Conservation (phyloP, 2,888 invertebrate species). For the Tridacna crocea region DNA sequence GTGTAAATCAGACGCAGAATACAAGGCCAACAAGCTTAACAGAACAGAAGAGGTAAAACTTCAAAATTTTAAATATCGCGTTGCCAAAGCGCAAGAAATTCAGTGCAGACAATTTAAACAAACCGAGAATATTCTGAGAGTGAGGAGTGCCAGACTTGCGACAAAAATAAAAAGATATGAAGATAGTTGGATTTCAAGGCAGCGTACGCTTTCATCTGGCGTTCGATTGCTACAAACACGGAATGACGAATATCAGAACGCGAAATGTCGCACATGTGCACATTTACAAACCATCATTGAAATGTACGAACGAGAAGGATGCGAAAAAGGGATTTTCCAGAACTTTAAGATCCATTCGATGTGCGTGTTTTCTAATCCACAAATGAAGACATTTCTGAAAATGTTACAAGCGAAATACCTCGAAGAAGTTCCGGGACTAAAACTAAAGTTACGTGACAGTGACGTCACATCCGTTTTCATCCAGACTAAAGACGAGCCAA, state of each 20-base stretch:
- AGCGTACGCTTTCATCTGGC: not conserved
- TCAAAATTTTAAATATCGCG: slow-evolving; percentile 34
- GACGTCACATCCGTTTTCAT: slow-evolving; percentile 1
- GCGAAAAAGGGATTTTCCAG: not conserved
- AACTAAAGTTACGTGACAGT: slow-evolving; percentile 29
- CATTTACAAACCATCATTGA: slow-evolving; percentile 45
- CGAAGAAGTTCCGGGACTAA: slow-evolving; percentile 37
- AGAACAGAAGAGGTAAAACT: slow-evolving; percentile 55
- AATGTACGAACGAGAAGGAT: slow-evolving; percentile 37
- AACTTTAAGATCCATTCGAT: slow-evolving; percentile 35
- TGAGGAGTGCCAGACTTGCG: slow-evolving; percentile 47
- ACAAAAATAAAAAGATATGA: slow-evolving; percentile 30
- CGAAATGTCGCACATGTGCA: slow-evolving; percentile 41
- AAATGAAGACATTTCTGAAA: slow-evolving; percentile 45
- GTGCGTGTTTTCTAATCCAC: slow-evolving; percentile 56
- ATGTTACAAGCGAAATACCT: slow-evolving; percentile 51
- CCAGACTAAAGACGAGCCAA: slow-evolving; percentile 1
- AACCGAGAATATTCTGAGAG: slow-evolving; percentile 39
- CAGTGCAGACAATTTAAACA: slow-evolving; percentile 36
- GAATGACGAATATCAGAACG: not conserved
- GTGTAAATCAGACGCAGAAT: slow-evolving; percentile 54
- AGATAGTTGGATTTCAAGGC: slow-evolving; percentile 11
- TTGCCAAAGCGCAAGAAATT: slow-evolving; percentile 46
- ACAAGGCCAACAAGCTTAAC: slow-evolving; percentile 57
- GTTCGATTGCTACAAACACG: not conserved